A percentile compares a stretch with the other conserved stretches of the same genome.
Evolutionary conservation across 2,888 invertebrate species (phyloP).

Genomic region (Maniola hyperantus): DNA sequence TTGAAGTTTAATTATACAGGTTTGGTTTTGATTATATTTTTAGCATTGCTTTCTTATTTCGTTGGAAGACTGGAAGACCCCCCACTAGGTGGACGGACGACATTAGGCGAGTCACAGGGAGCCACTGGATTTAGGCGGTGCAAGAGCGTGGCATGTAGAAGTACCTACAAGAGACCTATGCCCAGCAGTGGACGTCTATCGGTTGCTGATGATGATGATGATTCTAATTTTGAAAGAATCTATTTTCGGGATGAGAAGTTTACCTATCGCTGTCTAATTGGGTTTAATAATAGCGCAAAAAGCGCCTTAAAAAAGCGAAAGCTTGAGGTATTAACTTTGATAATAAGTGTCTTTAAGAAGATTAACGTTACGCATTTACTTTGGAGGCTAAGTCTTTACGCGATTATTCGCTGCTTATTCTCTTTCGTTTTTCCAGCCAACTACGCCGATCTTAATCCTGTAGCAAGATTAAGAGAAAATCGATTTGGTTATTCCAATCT

Average conservation of each 20-base stretch:
- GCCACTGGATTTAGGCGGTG: too few species aligned
- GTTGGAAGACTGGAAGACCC: too few species aligned
- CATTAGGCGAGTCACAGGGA: too few species aligned
- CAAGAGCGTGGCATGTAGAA: too few species aligned
- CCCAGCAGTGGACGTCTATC: too few species aligned
- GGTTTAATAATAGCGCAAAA: conserved; percentile 26
- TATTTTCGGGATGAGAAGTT: neutral
- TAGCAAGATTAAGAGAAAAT: conserved; percentile 63
- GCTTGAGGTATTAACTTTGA: conserved; percentile 15
- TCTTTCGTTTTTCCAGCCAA: conserved; percentile 61
- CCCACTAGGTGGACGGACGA: too few species aligned
- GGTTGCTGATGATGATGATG: too few species aligned
- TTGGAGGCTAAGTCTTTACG: conserved; percentile 42
- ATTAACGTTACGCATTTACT: conserved; percentile 45
- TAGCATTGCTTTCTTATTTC: too few species aligned
- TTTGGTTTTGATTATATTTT: neutral
- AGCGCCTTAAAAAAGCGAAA: conserved; percentile 19
- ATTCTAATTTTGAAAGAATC: neutral
- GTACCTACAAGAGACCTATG: too few species aligned
- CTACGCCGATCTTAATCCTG: conserved; percentile 54
- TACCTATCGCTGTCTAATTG: conserved; percentile 15
- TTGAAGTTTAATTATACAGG: neutral
- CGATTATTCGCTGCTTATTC: conserved; percentile 49
- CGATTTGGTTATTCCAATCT: conserved; percentile 59
- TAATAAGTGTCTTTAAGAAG: conserved; percentile 41